Evolutionary conservation across 2,888 invertebrate species (phyloP).

Genomic region (Parnassius mnemosyne): DNA sequence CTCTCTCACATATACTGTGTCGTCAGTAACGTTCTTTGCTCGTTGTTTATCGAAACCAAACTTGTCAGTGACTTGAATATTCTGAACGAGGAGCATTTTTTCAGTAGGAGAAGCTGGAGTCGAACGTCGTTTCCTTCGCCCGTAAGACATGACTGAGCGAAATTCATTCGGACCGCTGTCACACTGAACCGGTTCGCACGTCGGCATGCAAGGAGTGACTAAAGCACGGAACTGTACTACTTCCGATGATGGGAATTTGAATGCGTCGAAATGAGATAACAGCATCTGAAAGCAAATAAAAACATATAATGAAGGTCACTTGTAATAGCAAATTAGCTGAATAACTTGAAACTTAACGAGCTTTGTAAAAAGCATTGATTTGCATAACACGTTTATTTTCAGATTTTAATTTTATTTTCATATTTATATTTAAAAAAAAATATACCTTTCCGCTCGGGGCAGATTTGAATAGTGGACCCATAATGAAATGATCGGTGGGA

Average conservation of each 20-base stretch:
- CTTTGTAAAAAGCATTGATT: no score
- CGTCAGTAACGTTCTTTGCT: conserved; percentile 83
- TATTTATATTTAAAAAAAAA: no score
- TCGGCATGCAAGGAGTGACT: conserved; percentile 96
- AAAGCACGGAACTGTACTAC: conserved; percentile 97
- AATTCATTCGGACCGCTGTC: conserved; percentile 92
- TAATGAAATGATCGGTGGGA: conserved; percentile 95
- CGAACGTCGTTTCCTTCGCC: conserved; percentile 88
- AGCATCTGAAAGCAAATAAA: conserved; percentile 81
- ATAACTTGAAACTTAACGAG: no score
- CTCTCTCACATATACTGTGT: conserved; percentile 86
- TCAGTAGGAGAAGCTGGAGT: conserved; percentile 82
- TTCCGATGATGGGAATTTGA: conserved; percentile 97
- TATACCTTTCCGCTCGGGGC: conserved; percentile 88
- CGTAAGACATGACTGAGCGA: conserved; percentile 90
- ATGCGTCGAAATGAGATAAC: conserved; percentile 95
- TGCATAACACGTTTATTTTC: no score
- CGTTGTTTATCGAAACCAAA: conserved; percentile 90
- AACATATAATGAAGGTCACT: no score
- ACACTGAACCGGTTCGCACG: conserved; percentile 95
- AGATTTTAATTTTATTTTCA: no score
- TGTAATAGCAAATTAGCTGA: no score
- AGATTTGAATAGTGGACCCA: conserved; percentile 94
- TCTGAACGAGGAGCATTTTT: conserved; percentile 92
- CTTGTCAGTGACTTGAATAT: conserved; percentile 95